Evolutionary conservation across 1,140 invertebrate genomes (phyloP), one percentile per base, ranked within the genome.

Genomic region (Eumaeus atala): DNA sequence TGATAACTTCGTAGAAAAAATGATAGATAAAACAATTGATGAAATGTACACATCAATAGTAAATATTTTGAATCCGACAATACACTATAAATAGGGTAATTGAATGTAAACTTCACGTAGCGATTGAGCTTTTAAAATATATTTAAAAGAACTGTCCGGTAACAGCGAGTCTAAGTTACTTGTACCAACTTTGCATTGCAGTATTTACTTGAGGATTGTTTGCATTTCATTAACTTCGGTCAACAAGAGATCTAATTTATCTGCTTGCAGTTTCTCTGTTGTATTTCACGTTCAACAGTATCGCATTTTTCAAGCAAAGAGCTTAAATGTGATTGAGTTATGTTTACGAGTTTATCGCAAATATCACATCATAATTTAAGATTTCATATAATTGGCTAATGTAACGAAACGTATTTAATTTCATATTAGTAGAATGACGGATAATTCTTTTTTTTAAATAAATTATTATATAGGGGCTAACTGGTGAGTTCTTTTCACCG

Each of bases 181-280:
- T 63, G 62, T 66, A 65, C 58, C 58, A 61, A 57, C 65, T 70
- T 70, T 74, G 66, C 65, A 71, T 72, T 61, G 60, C 62, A 61
- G 68, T 72, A 72, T 77, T 73, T 73, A 66, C 70, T 71, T 61
- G 54, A 17, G 61, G 64, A 71, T 75, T 77, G 74, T 78, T 78
- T 78, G 74, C 72, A 75, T 78, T 81, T 81, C 75, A 77, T 81
- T 78, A 77, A 72, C 65, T 67, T 51, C 59, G 65, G 72, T 72
- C 73, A 78, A 78, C 77, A 75, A 64, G 61, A 67, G 61, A 72
- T 70, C 66, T 77, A 70, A 78, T 81, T 81, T 78, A 74, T 72
- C 65, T 65, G 61, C 60, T 69, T 65, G 62, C 70, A 66, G 62
- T 70, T 64, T 67, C 57, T 51, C 59, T 64, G 62, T 58, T 61